A percentile compares a stretch with the other conserved stretches of the same genome.
These are phyloP conservation scores for Crenichthys baileyi DNA, from an alignment of 2,797 vertebrate species.

Conservation along the genomic window DNA sequence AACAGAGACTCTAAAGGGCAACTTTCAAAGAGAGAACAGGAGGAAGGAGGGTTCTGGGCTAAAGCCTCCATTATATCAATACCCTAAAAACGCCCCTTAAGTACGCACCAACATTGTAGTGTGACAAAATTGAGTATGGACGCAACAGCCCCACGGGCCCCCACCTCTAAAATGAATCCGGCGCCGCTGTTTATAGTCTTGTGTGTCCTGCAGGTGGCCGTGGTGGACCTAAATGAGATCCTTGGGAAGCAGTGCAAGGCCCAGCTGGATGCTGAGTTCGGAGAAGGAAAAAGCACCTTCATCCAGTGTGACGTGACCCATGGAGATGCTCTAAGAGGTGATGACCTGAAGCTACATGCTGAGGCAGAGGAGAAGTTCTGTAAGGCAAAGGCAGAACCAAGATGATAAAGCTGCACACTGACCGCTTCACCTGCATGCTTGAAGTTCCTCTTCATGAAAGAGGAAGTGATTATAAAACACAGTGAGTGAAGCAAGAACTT, in stretches of 20 bases:
- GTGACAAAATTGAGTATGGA: no score
- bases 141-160: no score
- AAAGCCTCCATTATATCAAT: no score
- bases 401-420: neutral
- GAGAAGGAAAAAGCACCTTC: conserved; percentile 84
- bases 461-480: conserved; percentile 17
- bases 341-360: neutral
- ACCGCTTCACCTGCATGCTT: neutral
- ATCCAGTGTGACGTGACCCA: conserved; percentile 92
- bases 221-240: conserved; percentile 87
- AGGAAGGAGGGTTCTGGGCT: no score
- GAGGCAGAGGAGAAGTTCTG: neutral
- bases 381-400: no score
- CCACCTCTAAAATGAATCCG: no score
- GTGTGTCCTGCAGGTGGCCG: conserved; percentile 79
- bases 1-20: no score
- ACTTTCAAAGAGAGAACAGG: no score
- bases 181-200: no score
- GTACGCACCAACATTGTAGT: no score
- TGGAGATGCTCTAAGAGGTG: conserved; percentile 84
- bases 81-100: no score
- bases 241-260: conserved; percentile 84
- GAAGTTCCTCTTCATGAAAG: neutral
- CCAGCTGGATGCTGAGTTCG: conserved; percentile 86
- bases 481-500: no score